Base-by-base conservation (phyloP, 2,888 invertebrate species). In the Hoplodrina ambigua region DNA sequence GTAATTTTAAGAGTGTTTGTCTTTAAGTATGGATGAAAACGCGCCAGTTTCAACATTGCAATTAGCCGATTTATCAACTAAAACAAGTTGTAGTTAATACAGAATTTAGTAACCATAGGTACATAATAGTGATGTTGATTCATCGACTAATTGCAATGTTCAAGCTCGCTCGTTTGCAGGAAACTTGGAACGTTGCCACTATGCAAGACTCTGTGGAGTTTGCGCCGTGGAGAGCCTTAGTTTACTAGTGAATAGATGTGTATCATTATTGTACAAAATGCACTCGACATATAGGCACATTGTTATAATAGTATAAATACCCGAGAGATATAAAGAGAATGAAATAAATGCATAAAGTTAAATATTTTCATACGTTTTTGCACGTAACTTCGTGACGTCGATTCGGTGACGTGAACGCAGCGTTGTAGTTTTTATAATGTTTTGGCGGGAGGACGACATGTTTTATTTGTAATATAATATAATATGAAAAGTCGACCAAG, bases 341-440 rank as follows among this genome's bases (percentile, higher is more conserved):
- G 84, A 88, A 91, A 88, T 90, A 89, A 92, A 93, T 92, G 92
- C 94, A 92, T 94, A 95, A 95, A 94, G 89, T 92, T 93, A 88
- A 87, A 94, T 95, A 95, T 96, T 96, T 96, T 96, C 95, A 94
- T 96, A 96, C 95, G 93, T 94, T 95, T 95, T 95, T 96, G 96
- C 96, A 96, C 95, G 92, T 93, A 91, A 93, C 86, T 86, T 87
- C 86, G 89, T 90, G 89, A 89, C 90, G 89, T 85, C 90, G 88
- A 84, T 81, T 82, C 85, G 85, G 85, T 85, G 86, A 87, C 84
- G 87, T 85, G 78, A 80, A 84, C 86, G 91, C 90, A 87, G 87
- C 87, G 90, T 92, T 91, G 91, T 88, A 88, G 88, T 78, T 87
- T 86, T 86, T 84, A 82, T 76, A 76, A 82, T 64, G 89, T 90